phyloP scores from a whole-genome alignment of 2,113 vertebrate genomes.

The Barnardius zonarius region DNA sequence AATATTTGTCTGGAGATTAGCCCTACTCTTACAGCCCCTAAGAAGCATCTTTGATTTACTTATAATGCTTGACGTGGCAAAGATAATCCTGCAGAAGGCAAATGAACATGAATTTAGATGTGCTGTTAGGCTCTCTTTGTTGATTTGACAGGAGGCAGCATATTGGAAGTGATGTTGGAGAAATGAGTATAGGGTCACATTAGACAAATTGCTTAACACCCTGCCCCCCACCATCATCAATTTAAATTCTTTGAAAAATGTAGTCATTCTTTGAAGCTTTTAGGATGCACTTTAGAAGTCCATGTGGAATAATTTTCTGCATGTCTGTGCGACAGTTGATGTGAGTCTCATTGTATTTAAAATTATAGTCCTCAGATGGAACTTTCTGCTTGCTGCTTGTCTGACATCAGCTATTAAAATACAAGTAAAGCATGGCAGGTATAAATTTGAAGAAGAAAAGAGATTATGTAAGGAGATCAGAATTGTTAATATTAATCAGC shows the following conservation, averaged over 20 bases:
- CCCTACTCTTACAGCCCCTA: conserved; percentile 67
- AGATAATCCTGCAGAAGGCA: conserved; percentile 76
- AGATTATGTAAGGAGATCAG: conserved; percentile 71
- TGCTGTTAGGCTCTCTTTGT: conserved; percentile 62
- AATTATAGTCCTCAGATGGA: conserved; percentile 83
- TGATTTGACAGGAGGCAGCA: conserved; percentile 72
- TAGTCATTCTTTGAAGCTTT: conserved; percentile 73
- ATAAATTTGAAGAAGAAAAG: conserved; percentile 82
- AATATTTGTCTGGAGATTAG: conserved; percentile 84
- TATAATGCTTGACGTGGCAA: conserved; percentile 72
- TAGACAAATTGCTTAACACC: conserved; percentile 71
- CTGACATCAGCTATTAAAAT: conserved; percentile 84
- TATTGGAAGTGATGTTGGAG: conserved; percentile 58
- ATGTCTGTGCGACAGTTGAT: conserved; percentile 77
- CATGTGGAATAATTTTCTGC: conserved; percentile 76
- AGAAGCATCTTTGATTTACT: conserved; percentile 81
- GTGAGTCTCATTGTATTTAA: conserved; percentile 81
- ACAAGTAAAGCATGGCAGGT: conserved; percentile 81
- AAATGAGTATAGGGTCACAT: conserved; percentile 70
- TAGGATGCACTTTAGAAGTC: conserved; percentile 81
- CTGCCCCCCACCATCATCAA: not conserved
- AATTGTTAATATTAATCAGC: conserved; percentile 70
- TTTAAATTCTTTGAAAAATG: conserved; percentile 68
- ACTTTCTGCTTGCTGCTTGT: conserved; percentile 71
- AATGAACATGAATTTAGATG: conserved; percentile 77